Evolutionary conservation across 2,797 vertebrate species (phyloP), one percentile per base, ranked within the genome.

Genomic region (Sphenodon punctatus): DNA sequence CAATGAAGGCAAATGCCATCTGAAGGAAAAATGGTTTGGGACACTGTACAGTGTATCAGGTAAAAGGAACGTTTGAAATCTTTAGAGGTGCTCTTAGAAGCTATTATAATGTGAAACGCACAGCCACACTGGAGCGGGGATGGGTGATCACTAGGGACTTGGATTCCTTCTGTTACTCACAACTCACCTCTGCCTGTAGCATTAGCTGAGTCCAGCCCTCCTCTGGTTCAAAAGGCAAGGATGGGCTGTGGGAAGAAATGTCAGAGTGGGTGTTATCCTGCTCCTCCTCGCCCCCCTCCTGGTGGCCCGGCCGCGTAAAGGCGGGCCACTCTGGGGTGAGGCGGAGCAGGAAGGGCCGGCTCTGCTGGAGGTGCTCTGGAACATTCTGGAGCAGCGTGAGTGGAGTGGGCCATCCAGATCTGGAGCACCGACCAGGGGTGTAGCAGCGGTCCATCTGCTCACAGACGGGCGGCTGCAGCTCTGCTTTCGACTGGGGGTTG

Each of bases 11-110:
- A 92, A 49, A 51, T 98, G 97, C 88, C 70, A 85, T 2, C 92
- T 96, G 64, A 96, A 91, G 80, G 98, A 98, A 93, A 97, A 95
- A 70, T 98, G 97, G 97, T 98, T 98, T 65, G 97, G 97, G 17
- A 97, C 97, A 75, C 93, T 95, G 82, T 98, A 97, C 90, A 96
- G 85, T 81, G 43, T 90, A 58, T 96, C 97, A 93, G 97, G 97
- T 98, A 92, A 67, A 61, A 46, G 17, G n/a, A 25, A 3, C 34
- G 4, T 49, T 34, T 72, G 7, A 63, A 23, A 15, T 42, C 3
- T 58, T 43, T 49, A 42, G 39, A 59, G 16, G 22, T 38, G 11
- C 23, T 56, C 39, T 67, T 23, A 53, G 55, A 23, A 38, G 5
- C 7, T n/a, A n/a, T 23, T 17, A 15, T 32, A 58, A n/a, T 58